Evolutionary conservation across 2,888 invertebrate genomes (phyloP).

Genomic region (Matsumyia berberina): DNA sequence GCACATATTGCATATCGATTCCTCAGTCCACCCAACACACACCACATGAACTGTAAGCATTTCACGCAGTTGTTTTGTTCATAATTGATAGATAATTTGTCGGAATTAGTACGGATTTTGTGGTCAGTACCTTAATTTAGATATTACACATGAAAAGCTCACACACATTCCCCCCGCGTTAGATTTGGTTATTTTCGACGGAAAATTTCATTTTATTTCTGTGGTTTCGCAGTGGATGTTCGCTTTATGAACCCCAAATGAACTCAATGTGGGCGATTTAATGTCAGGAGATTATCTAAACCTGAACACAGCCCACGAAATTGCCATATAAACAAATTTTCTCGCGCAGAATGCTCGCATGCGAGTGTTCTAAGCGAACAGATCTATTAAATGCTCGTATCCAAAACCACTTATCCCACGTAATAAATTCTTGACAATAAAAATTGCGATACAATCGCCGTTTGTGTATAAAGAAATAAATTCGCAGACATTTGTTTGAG

Average conservation of each 20-base stretch:
- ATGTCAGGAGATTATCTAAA: conserved; percentile 1
- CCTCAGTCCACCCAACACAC: conserved; percentile 4
- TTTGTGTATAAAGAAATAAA: conserved; percentile 12
- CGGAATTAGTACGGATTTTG: conserved; percentile 36
- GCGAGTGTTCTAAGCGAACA: not conserved
- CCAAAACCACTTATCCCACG: conserved; percentile 27
- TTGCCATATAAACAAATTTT: conserved; percentile 6
- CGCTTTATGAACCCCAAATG: not conserved
- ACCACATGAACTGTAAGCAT: conserved; percentile 25
- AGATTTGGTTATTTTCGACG: not conserved
- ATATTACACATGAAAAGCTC: conserved; percentile 21
- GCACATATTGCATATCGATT: conserved; percentile 14
- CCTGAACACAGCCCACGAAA: not conserved
- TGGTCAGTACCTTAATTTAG: conserved; percentile 56
- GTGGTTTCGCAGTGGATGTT: conserved; percentile 1
- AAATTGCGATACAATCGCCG: conserved; percentile 5
- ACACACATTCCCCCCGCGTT: not conserved
- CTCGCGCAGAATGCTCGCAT: not conserved
- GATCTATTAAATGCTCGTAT: conserved; percentile 11
- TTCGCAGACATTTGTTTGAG: not conserved
- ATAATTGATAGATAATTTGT: conserved; percentile 40
- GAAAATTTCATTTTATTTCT: conserved; percentile 12
- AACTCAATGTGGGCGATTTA: conserved; percentile 10
- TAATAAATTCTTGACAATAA: conserved; percentile 24
- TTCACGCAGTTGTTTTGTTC: conserved; percentile 32